Base-by-base conservation (phyloP, 1,140 invertebrate species). In the Dinothrombium tinctorium region DNA sequence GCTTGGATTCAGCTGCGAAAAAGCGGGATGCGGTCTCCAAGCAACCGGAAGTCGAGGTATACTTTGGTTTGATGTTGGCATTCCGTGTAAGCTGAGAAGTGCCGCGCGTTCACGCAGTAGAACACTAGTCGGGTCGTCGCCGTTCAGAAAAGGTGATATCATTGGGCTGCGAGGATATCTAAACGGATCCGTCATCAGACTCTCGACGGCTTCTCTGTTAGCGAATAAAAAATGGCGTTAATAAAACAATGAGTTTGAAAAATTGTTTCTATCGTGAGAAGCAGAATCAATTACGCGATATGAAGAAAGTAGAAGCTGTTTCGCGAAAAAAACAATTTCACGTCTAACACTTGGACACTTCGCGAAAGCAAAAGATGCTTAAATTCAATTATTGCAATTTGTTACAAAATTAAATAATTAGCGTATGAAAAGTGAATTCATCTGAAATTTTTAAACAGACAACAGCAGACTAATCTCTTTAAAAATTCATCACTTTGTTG, bases 121-220 rank as follows among this genome's bases (percentile, higher is more conserved):
- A 2, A 37, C 26, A 23, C 31, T 25, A 14, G 24, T 40, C 3
- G 33, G 14, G 11, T 49, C 46, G 11, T 46, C 44, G 23, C 54
- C 50, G 11, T 54, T 48, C 20, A 54, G 49, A 5, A 47, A 48
- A 29, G 54, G 57, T 9, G 37, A 26, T 20, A 39, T 39, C 11
- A 39, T 25, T 29, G 37, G 37, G 0, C 55, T 50, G 31, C 57
- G 38, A 14, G 56, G 53, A 38, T 59, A 57, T 1, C 54, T 55
- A 36, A 23, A 42, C 39, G 58, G 56, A 19, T 59, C 55, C 4
- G 55, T 52, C 33, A 60, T 53, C 7, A 60, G 43, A 2, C 45
- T 48, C 39, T 59, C 57, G 57, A 59, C 58, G 9, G 54, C 54
- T 35, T 60, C 59, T 42, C 59, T 53, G 44, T 9, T 40, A 15